Percentiles rank a stretch among this genome's conserved stretches.
Evolutionary conservation across 2,888 invertebrate species (phyloP).

Genomic region (Hololepta plana): DNA sequence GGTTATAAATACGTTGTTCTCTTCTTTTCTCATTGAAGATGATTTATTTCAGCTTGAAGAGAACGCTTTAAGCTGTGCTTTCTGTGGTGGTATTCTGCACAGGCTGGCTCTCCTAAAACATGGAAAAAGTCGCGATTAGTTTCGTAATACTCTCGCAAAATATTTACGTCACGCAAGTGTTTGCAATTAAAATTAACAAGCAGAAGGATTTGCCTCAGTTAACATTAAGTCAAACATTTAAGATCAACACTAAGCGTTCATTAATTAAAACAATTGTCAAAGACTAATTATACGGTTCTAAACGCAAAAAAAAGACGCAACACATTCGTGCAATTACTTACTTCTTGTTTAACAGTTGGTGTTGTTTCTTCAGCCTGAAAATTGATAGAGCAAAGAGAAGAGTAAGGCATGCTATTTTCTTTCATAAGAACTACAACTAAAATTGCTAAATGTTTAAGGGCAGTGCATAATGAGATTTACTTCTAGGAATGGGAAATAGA

Average conservation of each 20-base stretch:
- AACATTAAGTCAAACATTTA: no score
- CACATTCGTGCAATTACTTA: conserved; percentile 19
- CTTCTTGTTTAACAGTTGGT: conserved; percentile 25
- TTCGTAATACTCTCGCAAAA: no score
- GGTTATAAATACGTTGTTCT: conserved; percentile 15
- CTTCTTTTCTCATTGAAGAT: conserved; percentile 8
- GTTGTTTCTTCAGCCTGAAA: conserved; percentile 25
- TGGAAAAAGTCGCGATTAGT: conserved; percentile 10
- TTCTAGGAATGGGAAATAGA: no score
- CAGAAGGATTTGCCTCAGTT: conserved; percentile 1
- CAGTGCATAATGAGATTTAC: no score
- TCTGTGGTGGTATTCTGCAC: conserved; percentile 41
- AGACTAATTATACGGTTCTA: background rate
- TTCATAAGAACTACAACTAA: no score
- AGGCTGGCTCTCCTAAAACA: conserved; percentile 35
- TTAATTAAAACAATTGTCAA: background rate
- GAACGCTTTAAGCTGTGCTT: conserved; percentile 35
- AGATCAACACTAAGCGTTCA: no score
- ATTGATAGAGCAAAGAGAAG: conserved; percentile 13
- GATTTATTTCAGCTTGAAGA: conserved; percentile 13
- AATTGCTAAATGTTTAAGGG: no score
- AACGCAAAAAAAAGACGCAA: conserved; percentile 3
- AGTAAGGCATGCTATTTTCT: no score
- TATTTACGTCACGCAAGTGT: background rate
- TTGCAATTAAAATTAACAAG: background rate